These are phyloP conservation scores for Megatriorchis doriae DNA, from an alignment of 2,113 vertebrate genomes.

Conservation along the genomic window DNA sequence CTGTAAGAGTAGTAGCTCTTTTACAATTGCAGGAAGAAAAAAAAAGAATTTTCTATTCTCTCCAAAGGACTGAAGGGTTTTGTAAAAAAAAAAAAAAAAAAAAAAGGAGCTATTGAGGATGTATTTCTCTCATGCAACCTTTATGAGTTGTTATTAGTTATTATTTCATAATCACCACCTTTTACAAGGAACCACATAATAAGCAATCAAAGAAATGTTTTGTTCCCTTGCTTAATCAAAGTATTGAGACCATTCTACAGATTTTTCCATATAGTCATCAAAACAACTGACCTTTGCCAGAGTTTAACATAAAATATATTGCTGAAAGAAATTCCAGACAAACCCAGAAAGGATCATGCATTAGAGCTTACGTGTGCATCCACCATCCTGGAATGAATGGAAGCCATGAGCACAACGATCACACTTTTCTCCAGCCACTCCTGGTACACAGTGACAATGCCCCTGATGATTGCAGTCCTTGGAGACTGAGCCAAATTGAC, in stretches of 20 bases:
- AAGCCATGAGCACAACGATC: slow-evolving; percentile 82
- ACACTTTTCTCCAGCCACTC: slow-evolving; percentile 83
- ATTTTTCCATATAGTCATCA: not conserved
- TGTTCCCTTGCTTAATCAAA: not conserved
- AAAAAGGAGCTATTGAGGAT: not conserved
- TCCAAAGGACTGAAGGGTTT: not conserved
- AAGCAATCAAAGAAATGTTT: not conserved
- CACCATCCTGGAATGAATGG: slow-evolving; percentile 70
- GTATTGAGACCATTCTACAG: not conserved
- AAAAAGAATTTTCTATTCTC: not conserved
- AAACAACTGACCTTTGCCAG: not conserved
- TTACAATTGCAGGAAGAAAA: not conserved
- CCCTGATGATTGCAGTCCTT: slow-evolving; percentile 78
- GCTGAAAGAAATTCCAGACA: not conserved
- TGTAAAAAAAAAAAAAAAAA: not conserved
- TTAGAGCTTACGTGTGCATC: slow-evolving; percentile 81
- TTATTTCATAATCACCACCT: not conserved
- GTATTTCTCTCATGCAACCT: not conserved
- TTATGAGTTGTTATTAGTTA: not conserved
- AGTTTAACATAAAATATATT: not conserved
- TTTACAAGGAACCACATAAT: not conserved
- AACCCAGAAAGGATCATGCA: not conserved
- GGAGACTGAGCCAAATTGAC: slow-evolving; percentile 72
- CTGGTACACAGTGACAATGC: slow-evolving; percentile 79
- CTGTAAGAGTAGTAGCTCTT: not conserved